Base-by-base conservation (phyloP, 2,888 invertebrate species). In the Eupsilia transversa region DNA sequence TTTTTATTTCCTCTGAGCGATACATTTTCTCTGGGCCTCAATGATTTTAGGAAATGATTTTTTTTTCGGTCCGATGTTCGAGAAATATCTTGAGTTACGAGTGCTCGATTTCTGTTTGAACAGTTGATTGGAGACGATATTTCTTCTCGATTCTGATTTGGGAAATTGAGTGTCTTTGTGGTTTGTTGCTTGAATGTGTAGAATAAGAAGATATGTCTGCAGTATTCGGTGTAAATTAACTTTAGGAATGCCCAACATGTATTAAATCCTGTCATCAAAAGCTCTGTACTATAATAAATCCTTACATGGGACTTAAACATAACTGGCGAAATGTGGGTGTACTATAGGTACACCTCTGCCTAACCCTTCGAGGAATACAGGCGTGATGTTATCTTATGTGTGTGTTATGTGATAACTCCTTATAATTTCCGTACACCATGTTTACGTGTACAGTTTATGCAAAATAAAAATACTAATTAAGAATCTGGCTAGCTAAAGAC, bases 1-100 rank as follows among this genome's bases (percentile, higher is more conserved):
- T 81, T 87, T 86, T 86, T 86, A 84, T 87, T 82, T 83, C 80
- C 75, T 88, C 79, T 80, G 86, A 86, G 86, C 90, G 88, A 89
- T 88, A 89, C 89, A 87, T 90, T 87, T 80, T 78, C 87, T 65
- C 73, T 72, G 54, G 75, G 83, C 78, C 84, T 64, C 77, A 85
- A 85, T 87, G 87, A 87, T 90, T 89, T 85, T 83, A 75, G 84
- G 75, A 85, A 80, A 87, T 83, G 72, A 66, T 78, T 70, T 67
- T 78, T 77, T 82, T 70, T 64, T 74, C 57, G 82, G 66, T 69
- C 23, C 64, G 54, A 60, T 65, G 70, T 74, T 74, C 64, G 78
- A 76, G 80, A 70, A 74, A 81, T 86, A 71, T 77, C 41, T 64
- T 66, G 64, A 68, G 74, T 77, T 63, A 74, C 46, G 75, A 57